A percentile compares a stretch with the other conserved stretches of the same genome.
Conservation (phyloP, 2,888 invertebrate species). For the Diaprepes abbreviatus region DNA sequence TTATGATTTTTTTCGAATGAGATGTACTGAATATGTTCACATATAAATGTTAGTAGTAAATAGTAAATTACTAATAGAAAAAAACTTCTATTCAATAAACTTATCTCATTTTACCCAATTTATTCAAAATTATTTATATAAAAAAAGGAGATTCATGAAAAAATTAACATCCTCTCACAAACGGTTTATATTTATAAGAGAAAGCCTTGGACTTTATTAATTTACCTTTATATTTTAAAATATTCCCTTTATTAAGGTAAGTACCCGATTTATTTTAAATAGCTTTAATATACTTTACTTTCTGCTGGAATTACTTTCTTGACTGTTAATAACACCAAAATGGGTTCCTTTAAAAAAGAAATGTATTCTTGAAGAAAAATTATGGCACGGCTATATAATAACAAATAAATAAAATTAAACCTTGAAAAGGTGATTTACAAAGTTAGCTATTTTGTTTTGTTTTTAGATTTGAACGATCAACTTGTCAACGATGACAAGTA, state of each 20-base stretch:
- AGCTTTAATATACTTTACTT: not conserved
- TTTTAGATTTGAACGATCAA: too few species aligned
- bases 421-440: too few species aligned
- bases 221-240: not conserved
- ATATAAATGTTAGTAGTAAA: too few species aligned
- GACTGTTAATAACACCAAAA: not conserved
- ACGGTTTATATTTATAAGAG: not conserved
- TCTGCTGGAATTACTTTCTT: conserved; percentile 5
- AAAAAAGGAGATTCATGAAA: not conserved
- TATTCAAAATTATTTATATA: not conserved
- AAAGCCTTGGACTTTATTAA: not conserved
- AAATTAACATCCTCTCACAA: not conserved
- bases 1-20: not conserved
- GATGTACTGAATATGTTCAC: too few species aligned
- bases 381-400: not conserved
- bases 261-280: conserved; percentile 6
- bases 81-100: too few species aligned
- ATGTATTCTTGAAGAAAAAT: not conserved
- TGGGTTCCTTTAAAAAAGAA: not conserved
- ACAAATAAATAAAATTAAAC: too few species aligned
- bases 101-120: not conserved
- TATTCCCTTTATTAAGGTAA: not conserved
- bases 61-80: too few species aligned
- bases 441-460: too few species aligned
- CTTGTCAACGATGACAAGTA: not conserved